A percentile compares a stretch with the other conserved stretches of the same genome.
Conservation (phyloP, 2,797 vertebrate species). For the Lates japonicus region DNA sequence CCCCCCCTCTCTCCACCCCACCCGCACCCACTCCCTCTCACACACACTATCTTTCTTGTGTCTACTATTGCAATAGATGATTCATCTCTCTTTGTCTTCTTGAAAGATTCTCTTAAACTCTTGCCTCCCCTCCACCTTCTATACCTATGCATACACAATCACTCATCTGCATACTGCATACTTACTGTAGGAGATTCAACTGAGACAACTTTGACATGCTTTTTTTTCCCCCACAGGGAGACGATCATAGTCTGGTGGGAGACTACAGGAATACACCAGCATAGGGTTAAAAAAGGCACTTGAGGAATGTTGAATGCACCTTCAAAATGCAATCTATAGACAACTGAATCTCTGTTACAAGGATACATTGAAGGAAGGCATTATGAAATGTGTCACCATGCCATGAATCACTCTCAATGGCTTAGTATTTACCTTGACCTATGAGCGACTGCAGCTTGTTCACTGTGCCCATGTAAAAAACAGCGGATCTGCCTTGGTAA, state of each 20-base stretch:
- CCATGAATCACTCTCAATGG: slow-evolving; percentile 61
- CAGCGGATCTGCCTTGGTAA: slow-evolving; percentile 7
- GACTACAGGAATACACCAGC: slow-evolving; percentile 14
- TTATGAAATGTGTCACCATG: slow-evolving; percentile 60
- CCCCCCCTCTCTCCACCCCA: not conserved
- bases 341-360: slow-evolving; percentile 51
- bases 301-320: slow-evolving; percentile 38
- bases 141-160: not conserved
- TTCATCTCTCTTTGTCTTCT: slow-evolving; percentile 41
- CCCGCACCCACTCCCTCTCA: not conserved
- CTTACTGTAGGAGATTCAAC: slow-evolving; percentile 4
- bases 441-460: slow-evolving; percentile 41
- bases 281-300: not conserved
- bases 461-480: slow-evolving; percentile 22
- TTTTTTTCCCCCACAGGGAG: not conserved
- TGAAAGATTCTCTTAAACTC: slow-evolving; percentile 54
- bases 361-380: slow-evolving; percentile 54
- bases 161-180: slow-evolving; percentile 5
- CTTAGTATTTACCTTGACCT: slow-evolving; percentile 72
- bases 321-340: slow-evolving; percentile 41
- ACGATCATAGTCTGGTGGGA: slow-evolving; percentile 5
- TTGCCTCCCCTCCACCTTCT: slow-evolving; percentile 14
- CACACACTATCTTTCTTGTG: slow-evolving; percentile 9
- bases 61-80: slow-evolving; percentile 40
- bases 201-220: slow-evolving; percentile 24